phyloP scores from a whole-genome alignment of 2,113 vertebrate genomes.

The Urocolius indicus region DNA sequence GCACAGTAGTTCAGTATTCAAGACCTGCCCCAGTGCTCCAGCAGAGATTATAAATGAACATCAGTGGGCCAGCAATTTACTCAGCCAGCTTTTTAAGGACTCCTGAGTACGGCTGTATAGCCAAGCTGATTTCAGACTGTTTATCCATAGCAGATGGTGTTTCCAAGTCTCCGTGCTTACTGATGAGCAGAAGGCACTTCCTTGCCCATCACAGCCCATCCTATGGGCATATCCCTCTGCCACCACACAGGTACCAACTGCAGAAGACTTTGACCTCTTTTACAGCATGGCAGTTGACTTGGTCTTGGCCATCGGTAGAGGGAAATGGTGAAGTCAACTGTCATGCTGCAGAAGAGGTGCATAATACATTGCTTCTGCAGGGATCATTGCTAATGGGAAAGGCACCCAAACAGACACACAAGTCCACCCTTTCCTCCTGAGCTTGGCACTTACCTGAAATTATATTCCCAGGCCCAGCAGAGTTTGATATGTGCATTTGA shows the following conservation, averaged over 20 bases:
- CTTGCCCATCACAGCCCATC: not conserved
- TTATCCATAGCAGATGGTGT: not conserved
- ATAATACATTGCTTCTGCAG: not conserved
- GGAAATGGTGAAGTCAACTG: not conserved
- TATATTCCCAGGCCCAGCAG: not conserved
- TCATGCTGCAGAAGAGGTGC: not conserved
- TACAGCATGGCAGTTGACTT: not conserved
- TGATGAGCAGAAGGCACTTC: not conserved
- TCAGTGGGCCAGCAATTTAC: not conserved
- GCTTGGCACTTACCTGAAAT: not conserved
- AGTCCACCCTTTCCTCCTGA: not conserved
- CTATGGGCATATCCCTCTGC: not conserved
- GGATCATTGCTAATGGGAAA: not conserved
- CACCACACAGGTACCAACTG: not conserved
- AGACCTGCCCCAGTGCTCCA: not conserved
- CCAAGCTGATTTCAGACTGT: conserved; percentile 20
- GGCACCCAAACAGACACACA: not conserved
- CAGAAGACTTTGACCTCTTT: not conserved
- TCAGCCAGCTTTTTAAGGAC: not conserved
- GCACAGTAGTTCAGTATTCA: not conserved
- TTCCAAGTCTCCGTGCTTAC: not conserved
- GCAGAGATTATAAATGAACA: not conserved
- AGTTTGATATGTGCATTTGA: not conserved
- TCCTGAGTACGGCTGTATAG: not conserved
- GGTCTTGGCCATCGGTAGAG: not conserved